A percentile compares a stretch with the other conserved stretches of the same genome.
Evolutionary conservation across 2,888 invertebrate genomes (phyloP).

Genomic region (Aromia moschata): DNA sequence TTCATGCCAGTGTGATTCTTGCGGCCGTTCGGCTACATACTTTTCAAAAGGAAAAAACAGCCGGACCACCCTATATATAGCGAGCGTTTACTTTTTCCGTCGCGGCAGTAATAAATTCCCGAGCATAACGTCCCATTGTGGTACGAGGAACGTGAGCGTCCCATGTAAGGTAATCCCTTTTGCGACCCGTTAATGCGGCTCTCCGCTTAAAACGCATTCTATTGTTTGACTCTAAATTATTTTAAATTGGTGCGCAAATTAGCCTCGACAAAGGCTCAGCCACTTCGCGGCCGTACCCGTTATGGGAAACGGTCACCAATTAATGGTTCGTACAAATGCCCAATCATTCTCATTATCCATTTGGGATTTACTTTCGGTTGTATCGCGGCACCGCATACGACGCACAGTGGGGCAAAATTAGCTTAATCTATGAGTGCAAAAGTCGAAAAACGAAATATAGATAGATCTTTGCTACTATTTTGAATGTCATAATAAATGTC

Average conservation of each 20-base stretch:
- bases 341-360: conserved; percentile 46
- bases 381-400: conserved; percentile 3
- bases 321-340: conserved; percentile 50
- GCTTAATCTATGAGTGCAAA: too few species aligned
- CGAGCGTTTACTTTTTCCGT: conserved; percentile 10
- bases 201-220: conserved; percentile 36
- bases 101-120: conserved; percentile 10
- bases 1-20: too few species aligned
- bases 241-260: conserved; percentile 53
- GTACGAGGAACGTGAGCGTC: conserved; percentile 23
- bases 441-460: too few species aligned
- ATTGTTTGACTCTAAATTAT: conserved; percentile 49
- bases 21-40: not conserved
- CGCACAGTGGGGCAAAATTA: too few species aligned
- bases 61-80: conserved; percentile 12
- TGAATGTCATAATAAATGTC: too few species aligned
- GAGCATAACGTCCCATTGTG: conserved; percentile 21
- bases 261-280: conserved; percentile 49
- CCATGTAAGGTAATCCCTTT: conserved; percentile 33
- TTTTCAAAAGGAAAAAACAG: not conserved
- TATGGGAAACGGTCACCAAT: conserved; percentile 52
- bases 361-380: conserved; percentile 37
- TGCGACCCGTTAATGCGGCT: conserved; percentile 26
- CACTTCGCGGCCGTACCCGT: conserved; percentile 43
- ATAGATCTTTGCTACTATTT: too few species aligned